These are phyloP conservation scores for Actinernus sp. DNA, from an alignment of 92 coral and sea anemone genomes.

Conservation along the genomic window DNA sequence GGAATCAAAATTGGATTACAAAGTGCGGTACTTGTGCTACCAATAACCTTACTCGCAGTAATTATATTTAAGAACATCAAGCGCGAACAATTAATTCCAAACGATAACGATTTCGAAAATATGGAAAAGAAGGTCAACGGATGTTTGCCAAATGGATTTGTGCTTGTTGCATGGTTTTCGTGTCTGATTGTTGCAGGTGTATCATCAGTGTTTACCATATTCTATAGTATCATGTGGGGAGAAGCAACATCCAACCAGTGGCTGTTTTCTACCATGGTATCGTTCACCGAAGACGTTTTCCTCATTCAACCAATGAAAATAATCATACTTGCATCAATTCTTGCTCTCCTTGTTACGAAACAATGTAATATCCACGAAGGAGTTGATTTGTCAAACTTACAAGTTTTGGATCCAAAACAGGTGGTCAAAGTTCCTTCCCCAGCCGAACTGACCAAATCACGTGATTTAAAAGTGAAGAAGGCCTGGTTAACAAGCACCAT, in stretches of 20 bases:
- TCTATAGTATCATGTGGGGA: slow-evolving; percentile 93
- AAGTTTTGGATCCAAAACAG: slow-evolving; percentile 38
- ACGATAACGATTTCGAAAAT: not conserved
- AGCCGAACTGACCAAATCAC: slow-evolving; percentile 59
- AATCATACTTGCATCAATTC: slow-evolving; percentile 64
- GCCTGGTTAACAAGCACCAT: slow-evolving; percentile 37
- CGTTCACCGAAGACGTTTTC: slow-evolving; percentile 79
- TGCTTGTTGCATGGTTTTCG: slow-evolving; percentile 70
- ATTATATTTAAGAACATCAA: slow-evolving; percentile 62
- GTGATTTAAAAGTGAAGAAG: slow-evolving; percentile 53
- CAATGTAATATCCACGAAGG: slow-evolving; percentile 60
- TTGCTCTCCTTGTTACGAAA: slow-evolving; percentile 71
- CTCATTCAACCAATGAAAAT: slow-evolving; percentile 83
- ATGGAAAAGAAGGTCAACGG: slow-evolving; percentile 51
- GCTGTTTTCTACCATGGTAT: slow-evolving; percentile 78
- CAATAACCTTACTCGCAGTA: slow-evolving; percentile 60
- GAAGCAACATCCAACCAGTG: slow-evolving; percentile 75
- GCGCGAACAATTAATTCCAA: not conserved
- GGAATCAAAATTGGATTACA: slow-evolving; percentile 80
- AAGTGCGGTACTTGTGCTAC: slow-evolving; percentile 72
- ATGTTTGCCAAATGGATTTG: slow-evolving; percentile 72
- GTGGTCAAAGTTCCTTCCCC: slow-evolving; percentile 51
- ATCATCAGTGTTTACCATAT: slow-evolving; percentile 75
- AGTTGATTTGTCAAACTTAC: slow-evolving; percentile 45
- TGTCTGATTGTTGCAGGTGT: slow-evolving; percentile 61